Evolutionary conservation across 2,797 vertebrate species (phyloP).

Genomic region (Percopsis omiscomaycus): DNA sequence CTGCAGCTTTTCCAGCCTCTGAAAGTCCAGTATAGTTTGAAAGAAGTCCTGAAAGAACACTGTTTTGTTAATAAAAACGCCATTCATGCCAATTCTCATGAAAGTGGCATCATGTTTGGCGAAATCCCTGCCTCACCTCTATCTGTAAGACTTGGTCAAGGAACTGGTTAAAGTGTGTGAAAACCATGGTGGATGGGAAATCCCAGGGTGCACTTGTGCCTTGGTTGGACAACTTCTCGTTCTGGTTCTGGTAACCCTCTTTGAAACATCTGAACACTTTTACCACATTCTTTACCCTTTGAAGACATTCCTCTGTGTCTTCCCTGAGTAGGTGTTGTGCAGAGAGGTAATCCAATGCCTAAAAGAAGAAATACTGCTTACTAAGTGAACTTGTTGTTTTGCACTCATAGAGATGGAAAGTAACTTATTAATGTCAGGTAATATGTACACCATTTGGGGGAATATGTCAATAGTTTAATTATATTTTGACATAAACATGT

Average conservation of each 20-base stretch:
- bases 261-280: conserved; percentile 73
- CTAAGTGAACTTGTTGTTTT: conserved; percentile 1
- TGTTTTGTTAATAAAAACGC: neutral
- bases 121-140: conserved; percentile 71
- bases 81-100: neutral
- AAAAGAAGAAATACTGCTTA: conserved; percentile 22
- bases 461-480: no score
- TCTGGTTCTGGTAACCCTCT: conserved; percentile 76
- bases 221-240: conserved; percentile 67
- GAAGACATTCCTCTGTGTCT: conserved; percentile 79
- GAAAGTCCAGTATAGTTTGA: conserved; percentile 76
- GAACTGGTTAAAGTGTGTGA: conserved; percentile 80
- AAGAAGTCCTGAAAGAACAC: conserved; percentile 74
- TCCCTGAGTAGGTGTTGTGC: conserved; percentile 76
- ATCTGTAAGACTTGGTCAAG: conserved; percentile 75
- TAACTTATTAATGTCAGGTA: neutral
- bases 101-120: neutral
- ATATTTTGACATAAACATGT: no score
- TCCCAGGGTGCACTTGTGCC: conserved; percentile 76
- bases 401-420: neutral
- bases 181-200: conserved; percentile 82
- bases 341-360: conserved; percentile 77
- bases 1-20: conserved; percentile 83
- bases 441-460: no score
- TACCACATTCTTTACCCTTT: conserved; percentile 73